Conservation (phyloP, 2,113 vertebrate genomes). For the Grus americana region DNA sequence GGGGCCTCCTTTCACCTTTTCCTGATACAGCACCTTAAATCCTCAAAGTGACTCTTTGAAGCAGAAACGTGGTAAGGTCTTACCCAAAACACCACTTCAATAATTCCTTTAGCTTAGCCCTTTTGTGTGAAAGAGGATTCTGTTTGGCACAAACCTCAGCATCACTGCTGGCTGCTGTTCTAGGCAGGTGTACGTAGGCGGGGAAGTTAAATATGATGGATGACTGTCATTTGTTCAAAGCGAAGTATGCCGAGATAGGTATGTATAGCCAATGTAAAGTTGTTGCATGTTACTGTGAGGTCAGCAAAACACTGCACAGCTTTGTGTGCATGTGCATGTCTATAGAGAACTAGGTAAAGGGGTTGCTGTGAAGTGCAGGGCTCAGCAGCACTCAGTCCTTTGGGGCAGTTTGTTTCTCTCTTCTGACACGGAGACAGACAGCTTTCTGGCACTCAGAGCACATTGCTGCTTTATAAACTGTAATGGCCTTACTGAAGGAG, state of each 20-base stretch:
- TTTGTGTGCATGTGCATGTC: rapidly evolving
- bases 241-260: neutral
- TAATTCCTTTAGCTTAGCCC: neutral
- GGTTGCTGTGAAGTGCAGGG: neutral
- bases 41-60: neutral
- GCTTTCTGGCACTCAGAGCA: rapidly evolving
- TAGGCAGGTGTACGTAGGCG: neutral
- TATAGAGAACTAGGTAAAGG: neutral
- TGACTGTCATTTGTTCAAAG: neutral
- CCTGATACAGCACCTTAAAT: neutral
- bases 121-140: neutral
- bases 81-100: neutral
- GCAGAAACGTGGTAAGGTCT: neutral
- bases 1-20: neutral
- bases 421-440: rapidly evolving
- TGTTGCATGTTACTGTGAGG: neutral
- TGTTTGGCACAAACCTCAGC: neutral
- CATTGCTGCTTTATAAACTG: rapidly evolving
- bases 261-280: rapidly evolving
- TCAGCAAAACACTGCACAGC: neutral
- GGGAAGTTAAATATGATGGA: neutral
- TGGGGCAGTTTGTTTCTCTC: neutral
- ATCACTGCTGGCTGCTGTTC: neutral
- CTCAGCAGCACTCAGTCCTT: neutral
- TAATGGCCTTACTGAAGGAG: neutral